Evolutionary conservation across 2,797 vertebrate species (phyloP), one percentile per base, ranked within the genome.

Genomic region (Brachymystax lenok): DNA sequence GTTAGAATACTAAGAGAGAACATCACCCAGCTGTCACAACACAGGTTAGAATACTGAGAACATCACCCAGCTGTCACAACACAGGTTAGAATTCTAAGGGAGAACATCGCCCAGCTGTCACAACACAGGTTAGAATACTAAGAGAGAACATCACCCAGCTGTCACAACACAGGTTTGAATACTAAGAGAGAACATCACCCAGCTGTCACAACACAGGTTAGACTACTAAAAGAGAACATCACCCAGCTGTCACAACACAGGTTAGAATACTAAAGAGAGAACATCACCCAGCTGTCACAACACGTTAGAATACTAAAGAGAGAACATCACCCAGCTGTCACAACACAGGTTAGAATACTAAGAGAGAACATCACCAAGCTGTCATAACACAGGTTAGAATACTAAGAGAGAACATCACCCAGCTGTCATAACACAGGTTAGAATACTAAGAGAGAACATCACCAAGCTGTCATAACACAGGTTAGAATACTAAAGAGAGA

Each of bases 371-470:
- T 4, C 30, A 69, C 76, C 12, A 56, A 76, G 83, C 69, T 82
- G 67, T 73, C 28, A 30, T 3, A 30, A 75, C 76, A 33, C 64
- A 5, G 64, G 56, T 77, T 61, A 51, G 2, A 17, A 17, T 19
- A 52, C 51, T 52, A 12, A 52, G 51, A 67, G 30, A 10, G 17
- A 75, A n/a, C 77, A 17, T 4, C 30, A 69, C 76, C 12, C 61
- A 76, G 83, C 69, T 82, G 67, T 73, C 28, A 30, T 3, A 30
- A 75, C 76, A 33, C 64, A 5, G 64, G 56, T 77, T 61, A 51
- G 2, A 17, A 17, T 19, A 52, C 51, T 52, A 12, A 52, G 51
- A 67, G 30, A 13, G 17, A 75, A n/a, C 77, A 35, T 4, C 30
- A 69, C 76, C 12, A 56, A 76, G 83, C 69, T 82, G 67, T 73